phyloP scores from a whole-genome alignment of 2,888 invertebrate genomes.

The Drosophila neotestacea region DNA sequence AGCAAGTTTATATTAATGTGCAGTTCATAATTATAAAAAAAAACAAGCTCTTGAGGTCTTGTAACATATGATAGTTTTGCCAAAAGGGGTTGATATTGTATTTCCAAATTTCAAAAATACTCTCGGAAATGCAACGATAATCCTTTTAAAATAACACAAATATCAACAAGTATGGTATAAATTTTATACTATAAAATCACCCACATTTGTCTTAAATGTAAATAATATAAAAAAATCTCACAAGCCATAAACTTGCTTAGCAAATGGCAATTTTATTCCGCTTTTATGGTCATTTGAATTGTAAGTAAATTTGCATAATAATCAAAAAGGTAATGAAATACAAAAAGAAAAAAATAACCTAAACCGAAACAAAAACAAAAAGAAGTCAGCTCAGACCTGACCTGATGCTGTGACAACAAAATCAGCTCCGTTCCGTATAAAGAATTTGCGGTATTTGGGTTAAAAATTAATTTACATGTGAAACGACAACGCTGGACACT shows the following conservation, averaged over 20 bases:
- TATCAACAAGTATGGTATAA: background rate
- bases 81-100: too few relatives aligned
- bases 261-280: constrained; percentile 52
- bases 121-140: background rate
- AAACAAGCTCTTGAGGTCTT: too few relatives aligned
- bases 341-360: background rate
- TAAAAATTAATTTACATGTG: constrained; percentile 83
- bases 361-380: constrained; percentile 8
- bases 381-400: constrained; percentile 32
- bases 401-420: constrained; percentile 49
- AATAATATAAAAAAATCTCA: constrained; percentile 59
- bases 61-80: too few relatives aligned
- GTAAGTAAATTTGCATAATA: constrained; percentile 74
- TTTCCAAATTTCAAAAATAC: background rate
- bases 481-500: constrained; percentile 56
- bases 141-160: constrained; percentile 7
- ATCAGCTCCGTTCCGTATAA: constrained; percentile 59
- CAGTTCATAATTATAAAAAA: too few relatives aligned
- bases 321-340: constrained; percentile 46
- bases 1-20: too few relatives aligned
- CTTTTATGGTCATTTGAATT: constrained; percentile 66
- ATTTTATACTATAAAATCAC: too few relatives aligned
- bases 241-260: constrained; percentile 65
- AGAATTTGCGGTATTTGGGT: constrained; percentile 83
- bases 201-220: constrained; percentile 29